Percentiles rank a stretch among this genome's conserved stretches.
Conservation (phyloP, 2,113 vertebrate genomes). For the Oceanites oceanicus region DNA sequence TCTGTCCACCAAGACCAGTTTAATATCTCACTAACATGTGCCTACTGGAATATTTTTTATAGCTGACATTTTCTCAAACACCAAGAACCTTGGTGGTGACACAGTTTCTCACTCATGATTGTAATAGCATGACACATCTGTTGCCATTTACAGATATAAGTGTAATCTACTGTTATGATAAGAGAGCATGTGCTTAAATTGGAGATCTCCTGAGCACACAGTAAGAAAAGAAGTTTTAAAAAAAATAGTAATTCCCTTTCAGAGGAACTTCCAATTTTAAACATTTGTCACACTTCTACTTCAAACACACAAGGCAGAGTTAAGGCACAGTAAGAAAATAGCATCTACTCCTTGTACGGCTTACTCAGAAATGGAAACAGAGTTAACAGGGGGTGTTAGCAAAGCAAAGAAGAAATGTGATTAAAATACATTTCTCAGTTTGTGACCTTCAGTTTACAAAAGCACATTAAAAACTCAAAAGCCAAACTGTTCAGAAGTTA, state of each 20-base stretch:
- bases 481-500: not conserved
- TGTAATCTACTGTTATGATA: not conserved
- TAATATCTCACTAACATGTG: not conserved
- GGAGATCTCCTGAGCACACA: not conserved
- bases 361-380: slow-evolving; percentile 10
- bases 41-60: not conserved
- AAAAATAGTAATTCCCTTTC: not conserved
- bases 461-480: not conserved
- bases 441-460: not conserved
- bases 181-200: not conserved
- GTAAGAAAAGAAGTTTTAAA: not conserved
- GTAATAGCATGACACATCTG: not conserved
- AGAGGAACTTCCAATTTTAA: not conserved
- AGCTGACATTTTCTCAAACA: not conserved
- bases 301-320: not conserved
- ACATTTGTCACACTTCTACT: slow-evolving; percentile 18
- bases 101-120: not conserved
- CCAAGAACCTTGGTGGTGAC: not conserved
- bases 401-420: not conserved
- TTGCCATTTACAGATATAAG: not conserved
- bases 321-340: not conserved
- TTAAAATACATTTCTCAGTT: not conserved
- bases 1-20: not conserved
- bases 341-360: not conserved
- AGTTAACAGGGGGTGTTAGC: not conserved